A percentile compares a stretch with the other conserved stretches of the same genome.
Conservation (phyloP, 92 coral and sea anemone genomes). For the Siderastrea radians region DNA sequence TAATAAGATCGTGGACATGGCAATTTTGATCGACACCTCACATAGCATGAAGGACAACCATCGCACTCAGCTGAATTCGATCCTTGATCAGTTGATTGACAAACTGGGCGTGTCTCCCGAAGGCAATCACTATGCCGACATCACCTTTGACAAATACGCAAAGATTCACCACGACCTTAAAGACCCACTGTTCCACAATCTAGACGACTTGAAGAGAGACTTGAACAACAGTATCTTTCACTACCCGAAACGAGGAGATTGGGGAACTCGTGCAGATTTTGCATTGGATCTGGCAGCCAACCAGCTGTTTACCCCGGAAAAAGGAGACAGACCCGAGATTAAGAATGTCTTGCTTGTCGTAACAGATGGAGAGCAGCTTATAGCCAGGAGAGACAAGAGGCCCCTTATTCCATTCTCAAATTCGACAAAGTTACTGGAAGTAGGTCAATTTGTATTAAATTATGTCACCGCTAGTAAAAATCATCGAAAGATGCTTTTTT, state of each 20-base stretch:
- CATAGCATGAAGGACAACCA: too few species aligned
- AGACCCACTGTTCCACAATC: neutral
- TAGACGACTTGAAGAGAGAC: neutral
- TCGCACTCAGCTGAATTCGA: too few species aligned
- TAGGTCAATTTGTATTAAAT: neutral
- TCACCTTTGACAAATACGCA: too few species aligned
- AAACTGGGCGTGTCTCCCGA: too few species aligned
- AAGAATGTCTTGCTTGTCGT: slow-evolving; percentile 4
- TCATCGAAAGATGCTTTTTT: too few species aligned
- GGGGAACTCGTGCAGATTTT: neutral
- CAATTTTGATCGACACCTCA: too few species aligned
- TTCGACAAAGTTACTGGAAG: neutral
- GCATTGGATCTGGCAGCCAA: neutral
- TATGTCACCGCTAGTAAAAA: too few species aligned
- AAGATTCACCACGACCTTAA: neutral
- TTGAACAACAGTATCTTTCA: neutral
- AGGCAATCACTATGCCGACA: too few species aligned
- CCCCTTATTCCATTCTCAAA: neutral
- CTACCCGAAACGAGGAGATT: neutral
- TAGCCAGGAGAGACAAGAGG: neutral
- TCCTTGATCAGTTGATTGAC: too few species aligned
- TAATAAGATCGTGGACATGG: too few species aligned
- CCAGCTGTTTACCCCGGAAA: neutral
- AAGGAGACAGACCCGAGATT: neutral
- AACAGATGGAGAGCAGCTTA: neutral